Evolutionary conservation across 2,888 invertebrate genomes (phyloP).

Genomic region (Pecten maximus): DNA sequence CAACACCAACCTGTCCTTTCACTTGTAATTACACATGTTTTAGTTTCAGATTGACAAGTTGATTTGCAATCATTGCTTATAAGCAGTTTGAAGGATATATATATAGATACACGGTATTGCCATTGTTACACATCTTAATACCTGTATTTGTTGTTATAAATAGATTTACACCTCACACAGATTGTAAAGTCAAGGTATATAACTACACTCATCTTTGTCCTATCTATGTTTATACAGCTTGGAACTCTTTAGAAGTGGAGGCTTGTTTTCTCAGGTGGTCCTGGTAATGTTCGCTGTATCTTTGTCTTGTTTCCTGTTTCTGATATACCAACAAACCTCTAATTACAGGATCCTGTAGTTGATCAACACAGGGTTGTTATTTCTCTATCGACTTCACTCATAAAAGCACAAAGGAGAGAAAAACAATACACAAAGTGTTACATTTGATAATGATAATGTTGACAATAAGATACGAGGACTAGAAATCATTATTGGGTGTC

Average conservation of each 20-base stretch:
- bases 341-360: neutral
- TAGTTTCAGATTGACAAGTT: too few species aligned
- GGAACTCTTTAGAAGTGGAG: slow-evolving; percentile 25
- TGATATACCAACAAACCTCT: neutral
- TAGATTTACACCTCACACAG: neutral
- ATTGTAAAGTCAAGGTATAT: neutral
- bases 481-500: too few species aligned
- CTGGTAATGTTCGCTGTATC: neutral
- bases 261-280: slow-evolving; percentile 29
- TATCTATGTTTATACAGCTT: slow-evolving; percentile 26
- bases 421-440: too few species aligned
- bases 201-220: neutral
- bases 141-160: neutral
- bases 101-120: too few species aligned
- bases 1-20: too few species aligned
- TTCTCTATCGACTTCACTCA: neutral
- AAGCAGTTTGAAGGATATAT: too few species aligned
- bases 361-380: neutral
- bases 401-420: too few species aligned
- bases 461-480: too few species aligned
- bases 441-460: too few species aligned
- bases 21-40: too few species aligned
- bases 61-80: too few species aligned
- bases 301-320: slow-evolving; percentile 4
- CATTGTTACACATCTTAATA: neutral